phyloP scores from a whole-genome alignment of 2,113 vertebrate genomes.

The Oncorhynchus masou region DNA sequence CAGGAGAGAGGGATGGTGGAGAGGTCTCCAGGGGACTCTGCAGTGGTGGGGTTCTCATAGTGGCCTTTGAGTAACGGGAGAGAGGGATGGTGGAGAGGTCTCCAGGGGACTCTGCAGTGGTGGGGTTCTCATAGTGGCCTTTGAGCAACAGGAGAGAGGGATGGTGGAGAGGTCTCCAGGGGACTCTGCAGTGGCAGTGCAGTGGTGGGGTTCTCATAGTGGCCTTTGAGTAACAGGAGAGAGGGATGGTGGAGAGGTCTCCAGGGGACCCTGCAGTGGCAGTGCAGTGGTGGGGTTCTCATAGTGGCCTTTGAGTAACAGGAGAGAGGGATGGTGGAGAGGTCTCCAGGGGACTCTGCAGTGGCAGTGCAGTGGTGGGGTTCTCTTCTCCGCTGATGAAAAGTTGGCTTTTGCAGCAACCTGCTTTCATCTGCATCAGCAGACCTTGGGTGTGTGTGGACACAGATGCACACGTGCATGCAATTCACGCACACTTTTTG shows the following conservation, averaged over 20 bases:
- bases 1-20: background rate
- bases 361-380: slow-evolving; percentile 10
- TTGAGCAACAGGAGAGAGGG: slow-evolving; percentile 20
- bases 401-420: slow-evolving; percentile 54
- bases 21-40: slow-evolving; percentile 31
- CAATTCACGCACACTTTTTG: background rate
- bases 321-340: background rate
- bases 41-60: too few species aligned
- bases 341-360: slow-evolving; percentile 40
- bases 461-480: background rate
- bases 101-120: slow-evolving; percentile 32
- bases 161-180: slow-evolving; percentile 10
- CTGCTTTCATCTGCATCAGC: slow-evolving; percentile 51
- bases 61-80: slow-evolving; percentile 32
- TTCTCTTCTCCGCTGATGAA: slow-evolving; percentile 35
- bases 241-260: background rate
- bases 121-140: slow-evolving; percentile 20
- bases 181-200: too few species aligned
- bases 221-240: slow-evolving; percentile 31
- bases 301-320: slow-evolving; percentile 25
- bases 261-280: too few species aligned
- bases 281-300: too few species aligned
- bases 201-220: too few species aligned
- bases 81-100: background rate
- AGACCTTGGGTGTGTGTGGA: slow-evolving; percentile 32